Base-by-base conservation (phyloP, 2,797 vertebrate species). In the Paramormyrops hopkinsi region DNA sequence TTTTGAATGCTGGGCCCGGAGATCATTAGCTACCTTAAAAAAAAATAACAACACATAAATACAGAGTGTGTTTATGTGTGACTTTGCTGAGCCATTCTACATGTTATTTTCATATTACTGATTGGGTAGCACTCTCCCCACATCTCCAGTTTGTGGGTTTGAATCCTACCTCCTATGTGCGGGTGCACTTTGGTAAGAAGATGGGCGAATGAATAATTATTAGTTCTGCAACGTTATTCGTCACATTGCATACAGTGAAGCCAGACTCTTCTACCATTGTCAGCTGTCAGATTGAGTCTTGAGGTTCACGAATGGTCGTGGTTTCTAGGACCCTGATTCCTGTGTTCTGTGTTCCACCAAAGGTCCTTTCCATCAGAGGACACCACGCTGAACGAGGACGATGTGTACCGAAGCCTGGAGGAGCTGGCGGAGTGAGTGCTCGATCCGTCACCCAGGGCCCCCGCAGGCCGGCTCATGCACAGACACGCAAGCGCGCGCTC, bases 291-390 rank as follows among this genome's bases (percentile, higher is more conserved):
- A 41, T 12, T 76, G 12, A 79, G 14, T 41, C 8, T 5, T 56
- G 54, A 51, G n/a, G 25, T 25, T 50, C 9, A 17, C 8, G 25
- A 25, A 41, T 54, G 22, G 51, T 25, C 41, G 51, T 37, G 51
- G 85, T 29, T 17, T 86, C 51, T 17, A 56, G 48, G 22, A 19
- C 3, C 33, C 54, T 29, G 8, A 85, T 84, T 54, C n/a, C 53
- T 91, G 6, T 90, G 89, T 65, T 90, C 88, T 92, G 89, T 91
- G 22, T 91, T 46, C 0, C 92, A 5, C 11, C 17, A 8, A 41
- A 99, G 99, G 94, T 97, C 98, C 3, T 99, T 99, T 93, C 99
- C 99, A 0, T 98, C 98, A 0, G 99, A 99, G 94, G 99, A 99
- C 95, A 99, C 98, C 0, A 94, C 97, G 0, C 96, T 98, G 83